Evolutionary conservation across 1,140 invertebrate species (phyloP), one percentile per base, ranked within the genome.

Genomic region (Brachionus plicatilis): DNA sequence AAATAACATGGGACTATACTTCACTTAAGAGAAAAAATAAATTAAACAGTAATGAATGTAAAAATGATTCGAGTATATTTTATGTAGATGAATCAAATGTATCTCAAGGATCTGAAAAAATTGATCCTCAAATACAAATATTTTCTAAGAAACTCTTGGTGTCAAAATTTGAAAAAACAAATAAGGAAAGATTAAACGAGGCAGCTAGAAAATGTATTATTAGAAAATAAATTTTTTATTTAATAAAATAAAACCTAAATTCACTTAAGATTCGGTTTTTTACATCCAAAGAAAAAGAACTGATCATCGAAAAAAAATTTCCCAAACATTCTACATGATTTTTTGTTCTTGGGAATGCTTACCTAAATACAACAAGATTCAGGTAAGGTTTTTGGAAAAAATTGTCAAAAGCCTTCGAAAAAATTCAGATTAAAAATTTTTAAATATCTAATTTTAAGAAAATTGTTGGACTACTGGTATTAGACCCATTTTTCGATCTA

Each of bases 401-500:
- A 24, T 56, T 60, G 14, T 2, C 20, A 24, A 65, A 29, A 65
- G n/a, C n/a, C n/a, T 65, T 24, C 1, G 3, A 24, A 65, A 3
- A 24, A 20, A 4, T 65, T 24, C 27, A 33, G 5, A 33, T 33
- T 33, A 3, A 33, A 37, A 37, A 7, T 37, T 37, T 4, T 47
- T 47, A 9, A 47, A 47, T 2, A 70, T 20, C 29, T 70, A 41
- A 11, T 29, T 70, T 70, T 70, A 76, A 17, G 27, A 76, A 37
- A 76, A 20, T 37, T 5, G 24, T 76, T 9, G 53, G 20, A 17
- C 9, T 27, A 9, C 27, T 84, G 24, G 96, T 99, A 79, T 96
- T 98, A 90, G 96, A 98, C 92, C 95, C 97, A 5, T 98, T 99
- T 88, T 95, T 98, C 85, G 97, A 99, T 90, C 91, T 98, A 85